Percentiles rank a stretch among this genome's conserved stretches.
Evolutionary conservation across 2,113 vertebrate species (phyloP).

Genomic region (Chloroceryle aenea): DNA sequence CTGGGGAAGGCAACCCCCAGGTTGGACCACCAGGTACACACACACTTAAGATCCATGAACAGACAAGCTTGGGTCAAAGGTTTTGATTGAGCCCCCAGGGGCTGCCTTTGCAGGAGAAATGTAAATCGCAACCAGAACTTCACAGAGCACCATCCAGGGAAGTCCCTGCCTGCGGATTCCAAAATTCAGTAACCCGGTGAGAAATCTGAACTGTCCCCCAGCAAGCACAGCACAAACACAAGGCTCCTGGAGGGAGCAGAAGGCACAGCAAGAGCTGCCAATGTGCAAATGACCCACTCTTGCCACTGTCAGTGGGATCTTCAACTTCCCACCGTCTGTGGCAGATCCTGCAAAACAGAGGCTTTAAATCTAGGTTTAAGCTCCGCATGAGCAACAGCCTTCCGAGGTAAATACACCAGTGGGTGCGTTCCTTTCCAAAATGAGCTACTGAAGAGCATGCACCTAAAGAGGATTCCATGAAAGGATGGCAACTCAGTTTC

Average conservation of each 20-base stretch:
- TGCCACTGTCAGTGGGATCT: background rate
- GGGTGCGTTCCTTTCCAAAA: background rate
- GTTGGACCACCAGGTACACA: rapidly evolving
- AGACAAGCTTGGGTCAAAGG: background rate
- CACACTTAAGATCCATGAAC: rapidly evolving
- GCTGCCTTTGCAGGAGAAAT: background rate
- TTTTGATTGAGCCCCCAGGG: background rate
- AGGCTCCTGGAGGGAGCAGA: background rate
- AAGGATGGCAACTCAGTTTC: background rate
- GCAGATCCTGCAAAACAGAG: background rate
- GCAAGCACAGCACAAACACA: background rate
- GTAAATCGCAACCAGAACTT: background rate
- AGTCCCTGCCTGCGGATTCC: rapidly evolving
- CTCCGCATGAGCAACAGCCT: rapidly evolving
- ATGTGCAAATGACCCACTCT: background rate
- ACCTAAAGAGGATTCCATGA: background rate
- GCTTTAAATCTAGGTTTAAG: background rate
- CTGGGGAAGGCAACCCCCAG: background rate
- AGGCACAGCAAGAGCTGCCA: background rate
- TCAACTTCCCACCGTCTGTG: background rate
- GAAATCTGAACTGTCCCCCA: background rate
- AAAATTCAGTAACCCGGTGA: background rate
- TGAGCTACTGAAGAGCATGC: background rate
- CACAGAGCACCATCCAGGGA: background rate
- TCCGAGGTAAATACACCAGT: background rate